Evolutionary conservation across 2,797 vertebrate genomes (phyloP).

Genomic region (Hipposideros larvatus): DNA sequence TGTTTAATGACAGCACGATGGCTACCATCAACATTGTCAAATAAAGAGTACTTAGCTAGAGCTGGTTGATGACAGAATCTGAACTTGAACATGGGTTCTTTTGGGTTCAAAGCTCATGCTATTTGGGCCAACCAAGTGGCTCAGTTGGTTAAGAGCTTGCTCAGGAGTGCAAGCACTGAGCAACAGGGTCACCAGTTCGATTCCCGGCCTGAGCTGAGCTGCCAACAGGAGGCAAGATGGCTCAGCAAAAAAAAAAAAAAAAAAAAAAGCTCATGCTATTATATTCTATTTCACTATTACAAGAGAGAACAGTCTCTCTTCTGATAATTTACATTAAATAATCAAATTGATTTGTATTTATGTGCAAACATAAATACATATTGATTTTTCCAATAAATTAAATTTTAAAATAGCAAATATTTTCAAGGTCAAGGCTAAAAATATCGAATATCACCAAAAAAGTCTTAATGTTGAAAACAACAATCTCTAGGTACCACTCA

Average conservation of each 20-base stretch:
- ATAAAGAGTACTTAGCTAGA: background rate
- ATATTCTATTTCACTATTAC: background rate
- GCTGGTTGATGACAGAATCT: background rate
- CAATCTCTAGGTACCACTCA: accelerated
- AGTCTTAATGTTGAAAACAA: background rate
- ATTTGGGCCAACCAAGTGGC: background rate
- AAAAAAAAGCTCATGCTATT: background rate
- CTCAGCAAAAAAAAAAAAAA: too few species aligned
- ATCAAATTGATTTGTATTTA: background rate
- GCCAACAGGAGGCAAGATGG: too few species aligned
- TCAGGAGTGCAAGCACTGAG: too few species aligned
- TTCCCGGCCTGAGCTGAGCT: too few species aligned
- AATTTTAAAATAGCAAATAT: background rate
- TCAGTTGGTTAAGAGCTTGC: too few species aligned
- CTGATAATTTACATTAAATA: background rate
- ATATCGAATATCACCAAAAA: background rate
- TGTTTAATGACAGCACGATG: background rate
- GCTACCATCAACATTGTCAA: background rate
- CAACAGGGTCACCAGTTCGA: too few species aligned
- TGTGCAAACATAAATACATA: background rate
- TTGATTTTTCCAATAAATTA: background rate
- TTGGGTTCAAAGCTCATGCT: background rate
- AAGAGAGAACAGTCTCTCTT: background rate
- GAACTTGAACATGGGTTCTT: background rate
- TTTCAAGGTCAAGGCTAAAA: slow-evolving; percentile 39